Evolutionary conservation across 1,140 invertebrate species (phyloP), one percentile per base, ranked within the genome.

Genomic region (Trissolcus basalis): DNA sequence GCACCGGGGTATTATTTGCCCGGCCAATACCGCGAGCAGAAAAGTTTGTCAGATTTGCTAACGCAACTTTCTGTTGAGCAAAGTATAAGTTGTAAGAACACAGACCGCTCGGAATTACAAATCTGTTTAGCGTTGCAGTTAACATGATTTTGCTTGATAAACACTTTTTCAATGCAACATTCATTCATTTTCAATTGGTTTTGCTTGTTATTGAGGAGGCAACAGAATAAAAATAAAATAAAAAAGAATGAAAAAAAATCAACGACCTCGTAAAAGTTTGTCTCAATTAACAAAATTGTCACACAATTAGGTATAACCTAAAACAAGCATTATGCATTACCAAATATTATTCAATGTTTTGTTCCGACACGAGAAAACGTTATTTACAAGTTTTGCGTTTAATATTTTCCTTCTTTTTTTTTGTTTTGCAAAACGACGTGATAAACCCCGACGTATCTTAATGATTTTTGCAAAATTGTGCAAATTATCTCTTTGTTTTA

Each of bases 51-150:
- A 75, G 72, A 71, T 69, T 72, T 63, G 71, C 77, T 13, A 72
- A 65, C 63, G 72, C 54, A 79, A 79, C 71, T 79, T 75, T 75
- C 59, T 50, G 56, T 50, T 75, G 75, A 73, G 67, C 71, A 75
- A 75, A 78, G 77, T 71, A 78, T 78, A 72, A 74, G 77, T 78
- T 63, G 47, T 68, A 65, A 71, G 77, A 78, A 71, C 77, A 74
- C 70, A 78, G 50, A 54, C 33, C 67, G 51, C n/a, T 39, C 36
- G 36, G 54, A 65, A 78, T 78, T 70, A 70, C 60, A 59, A 78
- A 74, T 74, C 65, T 49, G 65, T 68, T 50, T 55, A 60, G n/a
- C n/a, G n/a, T n/a, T 78, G 54, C 65, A 63, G 56, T 78, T 74
- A 71, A 73, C 64, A 68, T 71, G 74, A 74, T 78, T 27, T 70